Percentiles rank a stretch among this genome's conserved stretches.
phyloP scores from a whole-genome alignment of 2,113 vertebrate species.

The Paralichthys olivaceus region DNA sequence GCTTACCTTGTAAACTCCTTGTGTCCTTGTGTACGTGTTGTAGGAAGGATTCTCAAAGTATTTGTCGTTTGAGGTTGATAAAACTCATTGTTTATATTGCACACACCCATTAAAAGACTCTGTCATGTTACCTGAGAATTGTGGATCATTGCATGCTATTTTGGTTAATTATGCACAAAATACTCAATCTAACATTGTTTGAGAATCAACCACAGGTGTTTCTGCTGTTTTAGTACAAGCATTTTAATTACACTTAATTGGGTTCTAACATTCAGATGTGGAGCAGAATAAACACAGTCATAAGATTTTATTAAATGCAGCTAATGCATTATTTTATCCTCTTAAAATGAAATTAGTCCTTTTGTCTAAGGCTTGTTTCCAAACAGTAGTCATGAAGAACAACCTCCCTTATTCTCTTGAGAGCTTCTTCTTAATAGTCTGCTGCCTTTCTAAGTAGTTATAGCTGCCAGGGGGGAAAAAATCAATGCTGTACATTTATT shows the following conservation, averaged over 20 bases:
- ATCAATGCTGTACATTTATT: background rate
- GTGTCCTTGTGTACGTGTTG: background rate
- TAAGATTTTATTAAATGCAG: background rate
- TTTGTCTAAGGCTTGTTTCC: background rate
- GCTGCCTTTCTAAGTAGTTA: background rate
- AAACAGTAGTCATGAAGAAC: slow-evolving; percentile 7
- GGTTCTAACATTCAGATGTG: no score
- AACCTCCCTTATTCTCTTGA: slow-evolving; percentile 31
- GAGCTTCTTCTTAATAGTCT: slow-evolving; percentile 7
- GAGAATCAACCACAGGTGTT: background rate
- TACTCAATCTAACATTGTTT: background rate
- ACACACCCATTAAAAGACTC: background rate
- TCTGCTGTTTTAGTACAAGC: no score
- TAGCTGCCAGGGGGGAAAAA: background rate
- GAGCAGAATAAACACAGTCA: background rate
- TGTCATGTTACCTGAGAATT: background rate
- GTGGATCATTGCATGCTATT: background rate
- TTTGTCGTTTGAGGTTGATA: background rate
- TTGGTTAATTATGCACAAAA: background rate
- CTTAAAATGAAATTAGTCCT: no score
- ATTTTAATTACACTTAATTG: no score
- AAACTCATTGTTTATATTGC: background rate
- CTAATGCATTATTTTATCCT: background rate
- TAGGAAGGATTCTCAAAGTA: no score
- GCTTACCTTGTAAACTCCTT: background rate